Base-by-base conservation (phyloP, 2,113 vertebrate species). In the Aspidoscelis tigris region DNA sequence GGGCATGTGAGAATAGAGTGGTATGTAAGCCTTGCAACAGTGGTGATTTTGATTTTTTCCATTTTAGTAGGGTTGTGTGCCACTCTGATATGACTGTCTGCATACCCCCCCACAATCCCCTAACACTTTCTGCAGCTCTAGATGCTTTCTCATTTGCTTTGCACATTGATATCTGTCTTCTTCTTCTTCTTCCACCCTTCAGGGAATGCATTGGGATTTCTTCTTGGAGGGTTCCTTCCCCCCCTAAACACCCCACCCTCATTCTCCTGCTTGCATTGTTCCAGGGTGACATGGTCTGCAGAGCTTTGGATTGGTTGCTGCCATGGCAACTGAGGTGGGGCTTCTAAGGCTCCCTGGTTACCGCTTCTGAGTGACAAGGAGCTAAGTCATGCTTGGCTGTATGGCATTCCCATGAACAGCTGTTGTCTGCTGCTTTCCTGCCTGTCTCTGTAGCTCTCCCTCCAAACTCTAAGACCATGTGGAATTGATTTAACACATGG, bases 281-380 rank as follows among this genome's bases (percentile, higher is more conserved):
- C 71, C 78, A 81, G 61, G 78, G 50, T 86, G 84, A 86, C 78
- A 76, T 81, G 84, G 64, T 76, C 84, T 76, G 66, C 61, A 24
- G 71, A 79, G 47, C 79, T 72, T 69, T 70, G 78, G 78, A 86
- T 86, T 86, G 84, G 84, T 78, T 86, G 84, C 79, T 86, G 64
- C 78, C 64, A 86, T 80, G 47, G 84, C 70, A 81, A 86, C 79
- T 69, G 84, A 81, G 84, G 84, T 76, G 84, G 78, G 73, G 72
- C 66, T 86, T 81, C 61, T 71, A 65, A 81, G 79, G 84, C 78
- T 80, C 78, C 84, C 71, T 75, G 72, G 72, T 76, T 81, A 81
- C 84, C 14, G 78, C 53, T 76, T 80, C 78, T 47, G 79, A 86
- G 73, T 58, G 84, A 81, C 78, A 76, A 80, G 70, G 33, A 84